Evolutionary conservation across 2,797 vertebrate species (phyloP).

Genomic region (Lacerta agilis): DNA sequence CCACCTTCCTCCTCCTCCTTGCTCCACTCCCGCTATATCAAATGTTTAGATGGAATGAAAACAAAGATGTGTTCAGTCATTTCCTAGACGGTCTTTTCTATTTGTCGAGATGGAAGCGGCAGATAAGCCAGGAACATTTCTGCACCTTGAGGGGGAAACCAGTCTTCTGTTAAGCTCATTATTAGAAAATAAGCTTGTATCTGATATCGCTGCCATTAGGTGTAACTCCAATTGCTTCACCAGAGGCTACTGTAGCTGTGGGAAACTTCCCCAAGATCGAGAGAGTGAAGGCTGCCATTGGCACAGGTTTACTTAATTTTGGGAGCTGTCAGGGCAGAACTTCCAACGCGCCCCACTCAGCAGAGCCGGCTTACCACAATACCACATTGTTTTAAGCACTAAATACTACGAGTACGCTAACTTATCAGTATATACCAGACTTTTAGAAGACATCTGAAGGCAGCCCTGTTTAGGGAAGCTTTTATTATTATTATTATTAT

Average conservation of each 20-base stretch:
- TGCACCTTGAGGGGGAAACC: neutral
- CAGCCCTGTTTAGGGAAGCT: too few relatives aligned
- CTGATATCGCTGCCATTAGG: neutral
- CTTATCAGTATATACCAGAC: too few relatives aligned
- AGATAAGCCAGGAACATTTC: neutral
- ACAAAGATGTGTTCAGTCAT: neutral
- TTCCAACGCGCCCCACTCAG: too few relatives aligned
- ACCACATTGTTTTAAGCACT: too few relatives aligned
- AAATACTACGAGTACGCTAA: too few relatives aligned
- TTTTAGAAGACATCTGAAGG: too few relatives aligned
- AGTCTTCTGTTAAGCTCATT: neutral
- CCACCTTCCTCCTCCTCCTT: too few relatives aligned
- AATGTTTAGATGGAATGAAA: neutral
- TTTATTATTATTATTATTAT: too few relatives aligned
- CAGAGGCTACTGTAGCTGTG: neutral
- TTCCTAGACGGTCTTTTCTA: slow-evolving; percentile 5
- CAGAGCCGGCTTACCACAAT: too few relatives aligned
- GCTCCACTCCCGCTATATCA: neutral
- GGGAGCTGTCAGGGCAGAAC: neutral
- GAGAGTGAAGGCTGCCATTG: too few relatives aligned
- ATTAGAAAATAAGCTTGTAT: neutral
- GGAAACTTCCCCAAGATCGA: neutral
- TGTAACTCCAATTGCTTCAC: neutral
- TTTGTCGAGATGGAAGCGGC: neutral
- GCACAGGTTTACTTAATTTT: neutral